Conservation (phyloP, 2,888 invertebrate genomes). For the Conomelus anceps region DNA sequence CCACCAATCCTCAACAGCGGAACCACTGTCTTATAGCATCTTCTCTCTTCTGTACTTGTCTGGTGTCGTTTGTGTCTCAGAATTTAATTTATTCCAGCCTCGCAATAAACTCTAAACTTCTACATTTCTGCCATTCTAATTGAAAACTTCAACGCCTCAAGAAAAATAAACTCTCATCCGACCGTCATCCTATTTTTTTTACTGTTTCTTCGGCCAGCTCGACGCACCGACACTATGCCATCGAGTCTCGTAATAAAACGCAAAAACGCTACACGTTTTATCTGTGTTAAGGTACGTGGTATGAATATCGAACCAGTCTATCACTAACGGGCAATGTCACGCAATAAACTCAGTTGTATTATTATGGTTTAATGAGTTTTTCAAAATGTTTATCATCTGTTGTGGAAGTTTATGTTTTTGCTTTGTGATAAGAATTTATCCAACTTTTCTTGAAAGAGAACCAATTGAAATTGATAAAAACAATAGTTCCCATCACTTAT, state of each 20-base stretch:
- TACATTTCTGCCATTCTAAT: constrained; percentile 11
- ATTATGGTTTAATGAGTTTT: background rate
- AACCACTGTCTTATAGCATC: background rate
- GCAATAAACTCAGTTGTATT: background rate
- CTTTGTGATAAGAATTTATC: no score
- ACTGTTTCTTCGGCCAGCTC: background rate
- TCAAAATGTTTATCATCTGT: no score
- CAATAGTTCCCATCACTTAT: no score
- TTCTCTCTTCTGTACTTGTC: background rate
- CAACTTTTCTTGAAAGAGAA: no score
- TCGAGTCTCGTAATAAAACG: background rate
- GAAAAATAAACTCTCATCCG: background rate
- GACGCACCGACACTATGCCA: background rate
- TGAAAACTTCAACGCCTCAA: background rate
- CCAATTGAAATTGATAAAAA: no score
- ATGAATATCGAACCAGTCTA: background rate
- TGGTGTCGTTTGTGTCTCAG: constrained; percentile 7
- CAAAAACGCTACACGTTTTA: background rate
- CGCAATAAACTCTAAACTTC: constrained; percentile 12
- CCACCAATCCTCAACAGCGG: background rate
- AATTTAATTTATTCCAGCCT: constrained; percentile 9
- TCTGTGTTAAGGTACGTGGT: background rate
- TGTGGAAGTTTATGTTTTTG: no score
- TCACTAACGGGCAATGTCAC: background rate
- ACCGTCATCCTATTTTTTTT: background rate